Percentiles rank a stretch among this genome's conserved stretches.
These are phyloP conservation scores for Athalia rosae DNA, from an alignment of 2,888 invertebrate genomes.

Conservation along the genomic window DNA sequence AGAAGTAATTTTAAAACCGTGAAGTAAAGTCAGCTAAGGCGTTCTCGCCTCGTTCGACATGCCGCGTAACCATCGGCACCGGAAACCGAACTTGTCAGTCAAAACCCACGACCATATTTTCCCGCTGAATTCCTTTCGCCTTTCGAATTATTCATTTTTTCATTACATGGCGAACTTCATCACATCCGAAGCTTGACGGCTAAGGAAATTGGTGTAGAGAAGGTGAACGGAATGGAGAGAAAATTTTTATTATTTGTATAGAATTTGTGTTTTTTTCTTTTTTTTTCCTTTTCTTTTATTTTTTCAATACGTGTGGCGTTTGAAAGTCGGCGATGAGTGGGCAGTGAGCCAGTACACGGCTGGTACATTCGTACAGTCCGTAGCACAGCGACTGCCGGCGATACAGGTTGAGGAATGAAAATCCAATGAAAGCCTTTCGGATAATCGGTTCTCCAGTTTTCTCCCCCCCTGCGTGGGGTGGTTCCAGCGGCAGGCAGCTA, in stretches of 20 bases:
- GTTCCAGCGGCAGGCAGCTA: neutral
- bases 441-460: slow-evolving; percentile 34
- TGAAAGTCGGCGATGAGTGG: slow-evolving; percentile 80
- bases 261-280: no score
- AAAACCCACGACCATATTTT: slow-evolving; percentile 33
- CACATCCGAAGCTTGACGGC: no score
- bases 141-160: no score
- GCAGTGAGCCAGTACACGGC: slow-evolving; percentile 85
- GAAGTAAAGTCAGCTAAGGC: neutral
- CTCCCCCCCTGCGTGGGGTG: neutral
- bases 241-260: no score
- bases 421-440: slow-evolving; percentile 74
- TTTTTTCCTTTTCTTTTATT: no score
- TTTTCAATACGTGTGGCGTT: neutral
- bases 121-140: neutral
- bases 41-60: slow-evolving; percentile 46
- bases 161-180: no score
- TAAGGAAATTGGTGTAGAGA: no score
- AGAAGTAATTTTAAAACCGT: slow-evolving; percentile 21
- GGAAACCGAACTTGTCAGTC: slow-evolving; percentile 60
- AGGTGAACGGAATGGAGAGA: no score
- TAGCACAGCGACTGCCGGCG: slow-evolving; percentile 91
- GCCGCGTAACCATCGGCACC: slow-evolving; percentile 47
- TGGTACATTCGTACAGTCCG: slow-evolving; percentile 87
- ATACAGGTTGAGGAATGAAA: slow-evolving; percentile 77